These are phyloP conservation scores for Mimumesa dahlbomi DNA, from an alignment of 2,888 invertebrate genomes.

Conservation along the genomic window DNA sequence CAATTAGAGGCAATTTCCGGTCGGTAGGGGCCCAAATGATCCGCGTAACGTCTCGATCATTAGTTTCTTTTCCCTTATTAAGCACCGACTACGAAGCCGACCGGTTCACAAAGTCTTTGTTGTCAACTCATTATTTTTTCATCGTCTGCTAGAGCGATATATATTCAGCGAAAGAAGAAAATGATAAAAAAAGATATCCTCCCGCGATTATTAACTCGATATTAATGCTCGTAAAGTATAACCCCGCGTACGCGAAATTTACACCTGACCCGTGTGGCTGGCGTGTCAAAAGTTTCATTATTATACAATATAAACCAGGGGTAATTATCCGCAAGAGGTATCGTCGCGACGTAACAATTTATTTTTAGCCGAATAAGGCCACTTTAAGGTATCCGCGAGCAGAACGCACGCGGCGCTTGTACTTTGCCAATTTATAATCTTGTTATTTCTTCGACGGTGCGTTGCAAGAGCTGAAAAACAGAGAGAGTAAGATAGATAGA, in stretches of 20 bases:
- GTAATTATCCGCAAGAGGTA: neutral
- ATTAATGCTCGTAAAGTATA: constrained; percentile 34
- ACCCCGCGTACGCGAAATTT: constrained; percentile 20
- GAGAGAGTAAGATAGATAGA: constrained; percentile 18
- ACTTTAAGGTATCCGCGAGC: constrained; percentile 14
- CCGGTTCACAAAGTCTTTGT: neutral
- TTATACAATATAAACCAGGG: constrained; percentile 15
- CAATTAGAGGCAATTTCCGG: constrained; percentile 52
- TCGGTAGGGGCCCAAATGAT: constrained; percentile 23
- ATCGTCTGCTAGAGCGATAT: constrained; percentile 18
- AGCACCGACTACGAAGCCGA: neutral
- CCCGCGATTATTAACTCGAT: constrained; percentile 37
- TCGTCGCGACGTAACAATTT: neutral
- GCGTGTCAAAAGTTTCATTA: constrained; percentile 34
- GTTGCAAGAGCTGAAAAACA: neutral
- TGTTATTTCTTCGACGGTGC: constrained; percentile 34
- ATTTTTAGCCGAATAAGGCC: constrained; percentile 24
- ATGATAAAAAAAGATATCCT: too few relatives aligned
- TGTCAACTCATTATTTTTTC: constrained; percentile 19
- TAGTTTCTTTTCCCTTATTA: constrained; percentile 14
- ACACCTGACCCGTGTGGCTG: neutral
- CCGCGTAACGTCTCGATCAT: constrained; percentile 25
- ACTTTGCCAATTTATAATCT: constrained; percentile 52
- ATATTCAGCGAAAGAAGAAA: constrained; percentile 1
- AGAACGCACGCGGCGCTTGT: constrained; percentile 16